A percentile compares a stretch with the other conserved stretches of the same genome.
Conservation (phyloP, 2,888 invertebrate genomes). For the Gonocerus acuteangulatus region DNA sequence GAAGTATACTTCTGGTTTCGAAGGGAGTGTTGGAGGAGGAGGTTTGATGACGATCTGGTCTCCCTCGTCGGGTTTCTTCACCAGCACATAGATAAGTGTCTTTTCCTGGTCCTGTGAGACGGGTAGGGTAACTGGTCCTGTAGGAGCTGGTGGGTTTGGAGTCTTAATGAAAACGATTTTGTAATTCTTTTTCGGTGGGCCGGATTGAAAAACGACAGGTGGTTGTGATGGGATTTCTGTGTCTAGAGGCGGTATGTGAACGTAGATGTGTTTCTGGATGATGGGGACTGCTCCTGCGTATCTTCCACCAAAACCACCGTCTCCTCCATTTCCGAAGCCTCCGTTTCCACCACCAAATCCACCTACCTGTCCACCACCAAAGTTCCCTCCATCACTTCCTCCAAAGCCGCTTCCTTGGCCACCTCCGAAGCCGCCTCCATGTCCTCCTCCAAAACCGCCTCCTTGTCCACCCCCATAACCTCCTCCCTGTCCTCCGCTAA, state of each 20-base stretch:
- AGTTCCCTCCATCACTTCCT: neutral
- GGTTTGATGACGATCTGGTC: conserved; percentile 71
- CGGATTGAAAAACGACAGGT: conserved; percentile 57
- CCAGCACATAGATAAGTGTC: conserved; percentile 79
- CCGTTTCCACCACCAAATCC: neutral
- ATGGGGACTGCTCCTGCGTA: conserved; percentile 47
- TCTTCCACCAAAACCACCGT: too few species aligned
- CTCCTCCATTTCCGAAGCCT: too few species aligned
- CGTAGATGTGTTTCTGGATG: conserved; percentile 80
- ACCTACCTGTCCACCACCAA: neutral
- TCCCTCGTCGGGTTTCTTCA: conserved; percentile 79
- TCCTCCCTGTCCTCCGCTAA: neutral
- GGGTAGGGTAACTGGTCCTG: conserved; percentile 70
- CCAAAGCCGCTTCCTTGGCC: neutral
- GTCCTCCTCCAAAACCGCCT: too few species aligned
- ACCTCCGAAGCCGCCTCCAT: too few species aligned
- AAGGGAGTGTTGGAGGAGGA: conserved; percentile 69
- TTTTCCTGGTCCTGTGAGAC: conserved; percentile 75
- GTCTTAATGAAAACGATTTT: conserved; percentile 88
- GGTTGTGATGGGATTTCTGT: conserved; percentile 58
- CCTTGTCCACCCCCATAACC: conserved; percentile 1
- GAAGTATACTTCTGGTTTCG: conserved; percentile 86
- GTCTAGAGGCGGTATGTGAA: conserved; percentile 82
- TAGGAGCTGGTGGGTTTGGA: conserved; percentile 48
- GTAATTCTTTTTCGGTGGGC: conserved; percentile 78